phyloP scores from a whole-genome alignment of 2,888 invertebrate species.

The Leptinotarsa peninsularis region DNA sequence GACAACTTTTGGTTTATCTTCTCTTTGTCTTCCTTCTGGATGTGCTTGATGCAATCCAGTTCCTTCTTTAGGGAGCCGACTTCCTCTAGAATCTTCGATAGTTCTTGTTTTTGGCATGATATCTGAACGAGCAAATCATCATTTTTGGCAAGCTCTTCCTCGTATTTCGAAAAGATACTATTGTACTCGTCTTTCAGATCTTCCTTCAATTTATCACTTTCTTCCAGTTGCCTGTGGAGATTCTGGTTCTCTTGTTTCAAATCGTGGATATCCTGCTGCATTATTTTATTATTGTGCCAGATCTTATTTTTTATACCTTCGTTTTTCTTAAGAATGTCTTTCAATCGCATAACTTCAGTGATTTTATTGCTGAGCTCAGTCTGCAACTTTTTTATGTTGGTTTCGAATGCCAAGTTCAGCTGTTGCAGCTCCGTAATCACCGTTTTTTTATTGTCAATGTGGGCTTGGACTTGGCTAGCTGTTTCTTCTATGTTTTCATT shows the following conservation, averaged over 20 bases:
- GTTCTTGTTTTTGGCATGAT: slow-evolving; percentile 18
- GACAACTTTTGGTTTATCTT: slow-evolving; percentile 33
- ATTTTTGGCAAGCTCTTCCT: slow-evolving; percentile 36
- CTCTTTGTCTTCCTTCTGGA: slow-evolving; percentile 34
- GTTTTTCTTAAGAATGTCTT: slow-evolving; percentile 35
- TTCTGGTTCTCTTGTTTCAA: slow-evolving; percentile 20
- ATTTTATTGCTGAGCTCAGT: slow-evolving; percentile 40
- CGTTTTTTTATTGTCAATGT: slow-evolving; percentile 37
- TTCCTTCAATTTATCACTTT: slow-evolving; percentile 23
- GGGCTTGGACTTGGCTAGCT: slow-evolving; percentile 38
- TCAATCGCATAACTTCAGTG: slow-evolving; percentile 37
- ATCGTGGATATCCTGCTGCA: slow-evolving; percentile 9
- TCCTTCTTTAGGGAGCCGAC: slow-evolving; percentile 36
- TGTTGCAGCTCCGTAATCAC: slow-evolving; percentile 40
- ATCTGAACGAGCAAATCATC: slow-evolving; percentile 25
- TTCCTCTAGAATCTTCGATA: slow-evolving; percentile 25
- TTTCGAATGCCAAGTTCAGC: slow-evolving; percentile 37
- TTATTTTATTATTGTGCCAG: slow-evolving; percentile 35
- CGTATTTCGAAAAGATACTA: slow-evolving; percentile 29
- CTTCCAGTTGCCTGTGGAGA: slow-evolving; percentile 21
- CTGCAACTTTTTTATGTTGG: slow-evolving; percentile 32
- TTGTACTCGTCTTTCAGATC: slow-evolving; percentile 32
- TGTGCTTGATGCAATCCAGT: slow-evolving; percentile 30
- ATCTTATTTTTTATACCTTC: slow-evolving; percentile 35
- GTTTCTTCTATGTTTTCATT: slow-evolving; percentile 38